These are phyloP conservation scores for Ameiurus melas DNA, from an alignment of 2,113 vertebrate genomes.

Conservation along the genomic window DNA sequence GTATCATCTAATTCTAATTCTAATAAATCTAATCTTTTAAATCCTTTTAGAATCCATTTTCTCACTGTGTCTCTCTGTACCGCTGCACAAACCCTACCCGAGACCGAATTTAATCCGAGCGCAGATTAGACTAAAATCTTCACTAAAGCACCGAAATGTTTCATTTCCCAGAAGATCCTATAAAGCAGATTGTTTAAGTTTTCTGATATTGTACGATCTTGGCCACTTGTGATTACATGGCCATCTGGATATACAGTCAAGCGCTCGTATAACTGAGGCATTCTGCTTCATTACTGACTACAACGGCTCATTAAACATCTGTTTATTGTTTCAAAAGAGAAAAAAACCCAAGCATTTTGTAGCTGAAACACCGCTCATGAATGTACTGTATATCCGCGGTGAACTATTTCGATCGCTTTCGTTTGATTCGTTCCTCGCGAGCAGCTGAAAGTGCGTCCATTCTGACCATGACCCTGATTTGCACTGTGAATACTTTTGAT, in stretches of 20 bases:
- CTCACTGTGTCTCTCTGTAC: background rate
- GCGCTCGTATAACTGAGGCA: background rate
- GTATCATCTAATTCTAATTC: background rate
- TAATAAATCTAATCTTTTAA: background rate
- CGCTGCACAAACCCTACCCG: background rate
- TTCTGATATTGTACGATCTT: background rate
- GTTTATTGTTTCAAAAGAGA: background rate
- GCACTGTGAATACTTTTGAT: too few species aligned
- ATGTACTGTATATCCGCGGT: background rate
- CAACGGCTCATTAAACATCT: background rate
- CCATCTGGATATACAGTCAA: background rate
- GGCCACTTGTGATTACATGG: background rate
- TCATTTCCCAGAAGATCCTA: background rate
- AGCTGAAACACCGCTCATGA: background rate
- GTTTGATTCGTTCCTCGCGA: too few species aligned
- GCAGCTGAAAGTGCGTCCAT: too few species aligned
- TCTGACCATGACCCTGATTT: too few species aligned
- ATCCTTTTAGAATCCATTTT: background rate
- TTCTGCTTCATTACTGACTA: background rate
- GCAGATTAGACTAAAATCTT: conserved; percentile 12
- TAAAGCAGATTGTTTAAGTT: conserved; percentile 14
- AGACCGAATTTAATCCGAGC: background rate
- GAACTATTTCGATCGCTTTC: too few species aligned
- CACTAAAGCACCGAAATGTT: background rate
- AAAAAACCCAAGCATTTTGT: too few species aligned